Evolutionary conservation across 2,113 vertebrate species (phyloP).

Genomic region (Tyrannus savana): DNA sequence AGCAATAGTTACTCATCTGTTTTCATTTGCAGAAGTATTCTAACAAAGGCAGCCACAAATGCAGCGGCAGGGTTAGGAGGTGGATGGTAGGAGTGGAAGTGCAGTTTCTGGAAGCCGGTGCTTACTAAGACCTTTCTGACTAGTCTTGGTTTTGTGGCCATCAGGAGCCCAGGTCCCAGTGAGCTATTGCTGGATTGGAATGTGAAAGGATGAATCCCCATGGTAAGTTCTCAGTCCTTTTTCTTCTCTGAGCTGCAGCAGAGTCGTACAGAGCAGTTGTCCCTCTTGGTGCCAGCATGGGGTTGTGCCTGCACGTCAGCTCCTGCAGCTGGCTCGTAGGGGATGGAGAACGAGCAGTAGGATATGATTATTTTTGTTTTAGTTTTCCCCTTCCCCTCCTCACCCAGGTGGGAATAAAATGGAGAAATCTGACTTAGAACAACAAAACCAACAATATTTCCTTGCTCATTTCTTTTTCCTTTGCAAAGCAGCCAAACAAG

Average conservation of each 20-base stretch:
- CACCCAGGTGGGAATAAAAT: neutral
- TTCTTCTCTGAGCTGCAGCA: neutral
- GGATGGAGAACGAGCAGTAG: neutral
- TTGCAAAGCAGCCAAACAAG: neutral
- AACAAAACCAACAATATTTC: neutral
- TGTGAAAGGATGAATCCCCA: slow-evolving; percentile 57
- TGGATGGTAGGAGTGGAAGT: slow-evolving; percentile 69
- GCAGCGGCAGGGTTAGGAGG: slow-evolving; percentile 62
- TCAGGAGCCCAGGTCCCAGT: neutral
- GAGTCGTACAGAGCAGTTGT: neutral
- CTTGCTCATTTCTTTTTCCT: neutral
- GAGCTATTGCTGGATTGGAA: slow-evolving; percentile 35
- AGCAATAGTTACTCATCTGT: slow-evolving; percentile 78
- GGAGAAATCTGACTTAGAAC: neutral
- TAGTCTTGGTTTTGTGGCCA: slow-evolving; percentile 42
- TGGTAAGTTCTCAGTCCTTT: slow-evolving; percentile 72
- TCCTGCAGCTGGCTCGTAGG: neutral
- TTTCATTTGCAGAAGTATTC: slow-evolving; percentile 81
- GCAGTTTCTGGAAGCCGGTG: slow-evolving; percentile 39
- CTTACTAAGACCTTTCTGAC: slow-evolving; percentile 48
- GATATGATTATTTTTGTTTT: neutral
- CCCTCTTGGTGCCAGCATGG: neutral
- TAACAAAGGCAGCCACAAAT: slow-evolving; percentile 66
- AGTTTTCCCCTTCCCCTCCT: neutral
- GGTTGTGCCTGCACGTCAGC: neutral